A percentile compares a stretch with the other conserved stretches of the same genome.
Conservation (phyloP, 2,797 vertebrate species). For the Acrocephalus scirpaceus region DNA sequence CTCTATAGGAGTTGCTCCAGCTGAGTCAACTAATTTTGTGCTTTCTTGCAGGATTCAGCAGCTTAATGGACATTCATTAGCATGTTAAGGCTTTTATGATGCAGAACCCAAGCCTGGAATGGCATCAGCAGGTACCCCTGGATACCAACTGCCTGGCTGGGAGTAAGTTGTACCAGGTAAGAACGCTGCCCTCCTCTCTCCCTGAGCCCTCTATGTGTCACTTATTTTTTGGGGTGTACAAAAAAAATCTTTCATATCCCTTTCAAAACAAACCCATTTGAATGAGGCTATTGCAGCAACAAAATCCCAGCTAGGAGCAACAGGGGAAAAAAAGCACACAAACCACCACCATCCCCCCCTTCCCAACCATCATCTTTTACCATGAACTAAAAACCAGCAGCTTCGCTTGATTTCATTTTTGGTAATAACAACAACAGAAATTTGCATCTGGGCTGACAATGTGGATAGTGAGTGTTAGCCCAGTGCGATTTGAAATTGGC, state of each 20-base stretch:
- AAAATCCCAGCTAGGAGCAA: conserved; percentile 16
- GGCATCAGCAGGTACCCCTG: neutral
- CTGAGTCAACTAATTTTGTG: neutral
- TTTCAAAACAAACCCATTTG: conserved; percentile 8
- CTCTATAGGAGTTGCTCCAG: neutral
- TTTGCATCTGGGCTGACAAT: conserved; percentile 62
- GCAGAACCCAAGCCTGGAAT: neutral
- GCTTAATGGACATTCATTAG: neutral
- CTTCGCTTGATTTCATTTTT: conserved; percentile 70
- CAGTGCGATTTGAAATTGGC: conserved; percentile 57
- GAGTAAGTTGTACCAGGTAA: neutral
- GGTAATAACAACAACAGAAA: conserved; percentile 63
- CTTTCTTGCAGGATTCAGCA: neutral
- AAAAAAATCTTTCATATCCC: neutral
- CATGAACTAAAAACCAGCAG: conserved; percentile 44
- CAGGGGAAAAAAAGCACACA: neutral
- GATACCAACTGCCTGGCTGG: neutral
- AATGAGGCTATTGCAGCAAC: neutral
- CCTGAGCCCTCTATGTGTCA: neutral
- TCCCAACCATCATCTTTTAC: neutral
- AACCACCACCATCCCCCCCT: neutral
- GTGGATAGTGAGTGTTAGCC: conserved; percentile 31
- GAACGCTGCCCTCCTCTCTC: neutral
- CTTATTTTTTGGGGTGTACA: neutral
- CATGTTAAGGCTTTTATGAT: neutral